Conservation (phyloP, 2,797 vertebrate genomes). For the Neoniphon sammara region DNA sequence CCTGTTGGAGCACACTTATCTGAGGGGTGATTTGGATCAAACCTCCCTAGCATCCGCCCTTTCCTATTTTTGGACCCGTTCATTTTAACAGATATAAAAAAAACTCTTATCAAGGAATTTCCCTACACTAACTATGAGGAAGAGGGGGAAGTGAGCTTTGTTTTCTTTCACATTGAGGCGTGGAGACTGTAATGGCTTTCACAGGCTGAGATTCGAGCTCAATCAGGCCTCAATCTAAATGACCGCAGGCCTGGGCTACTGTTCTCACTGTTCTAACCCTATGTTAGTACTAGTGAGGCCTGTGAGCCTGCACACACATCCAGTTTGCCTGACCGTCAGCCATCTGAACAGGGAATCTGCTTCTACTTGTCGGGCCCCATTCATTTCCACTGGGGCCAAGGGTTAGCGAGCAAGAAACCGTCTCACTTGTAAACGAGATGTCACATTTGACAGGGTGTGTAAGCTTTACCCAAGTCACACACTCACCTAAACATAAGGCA, state of each 20-base stretch:
- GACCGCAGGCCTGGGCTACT: constrained; percentile 54
- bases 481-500: constrained; percentile 58
- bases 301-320: constrained; percentile 8
- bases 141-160: constrained; percentile 27
- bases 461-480: constrained; percentile 55
- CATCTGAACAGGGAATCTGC: constrained; percentile 69
- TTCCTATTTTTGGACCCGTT: constrained; percentile 63
- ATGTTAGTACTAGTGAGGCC: constrained; percentile 56
- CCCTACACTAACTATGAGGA: constrained; percentile 34
- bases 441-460: constrained; percentile 71
- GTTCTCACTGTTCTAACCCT: constrained; percentile 64
- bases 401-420: constrained; percentile 44
- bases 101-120: constrained; percentile 67
- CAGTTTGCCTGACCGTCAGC: constrained; percentile 50
- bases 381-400: constrained; percentile 53
- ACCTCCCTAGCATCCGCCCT: constrained; percentile 29
- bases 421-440: constrained; percentile 65
- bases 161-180: constrained; percentile 57
- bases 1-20: constrained; percentile 51
- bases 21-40: constrained; percentile 55
- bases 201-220: constrained; percentile 70
- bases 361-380: constrained; percentile 62
- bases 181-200: constrained; percentile 62
- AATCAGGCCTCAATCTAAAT: constrained; percentile 58
- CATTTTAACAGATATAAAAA: constrained; percentile 32